Evolutionary conservation across 2,113 vertebrate species (phyloP), one percentile per base, ranked within the genome.

Genomic region (Raphicerus campestris): DNA sequence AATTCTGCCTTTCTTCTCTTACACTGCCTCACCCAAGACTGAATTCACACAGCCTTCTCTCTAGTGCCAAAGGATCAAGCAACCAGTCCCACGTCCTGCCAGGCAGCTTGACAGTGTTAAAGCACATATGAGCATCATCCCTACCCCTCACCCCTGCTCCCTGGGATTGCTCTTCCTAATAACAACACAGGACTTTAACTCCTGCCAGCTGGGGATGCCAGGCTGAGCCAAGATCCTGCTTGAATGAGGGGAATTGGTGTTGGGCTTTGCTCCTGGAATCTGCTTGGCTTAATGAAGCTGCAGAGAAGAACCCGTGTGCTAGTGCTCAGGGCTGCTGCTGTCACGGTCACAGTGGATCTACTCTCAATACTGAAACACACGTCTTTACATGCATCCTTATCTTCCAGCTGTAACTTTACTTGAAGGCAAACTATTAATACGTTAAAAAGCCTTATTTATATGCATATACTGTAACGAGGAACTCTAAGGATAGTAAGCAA

Each of bases 41-140:
- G 14, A 15, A 20, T 32, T 24, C 28, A 53, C 1, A 42, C 0
- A 56, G 30, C 39, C 16, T 80, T 77, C n/a, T 73, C 7, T 47
- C 6, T 0, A 70, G 13, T 58, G 35, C 24, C 49, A 22, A 61
- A 66, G 77, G 35, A 81, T 20, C 30, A 35, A 5, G 58, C 7
- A 16, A 32, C 3, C 22, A 45, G 55, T 28, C 39, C 51, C 35
- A 8, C 7, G 20, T 47, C 17, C 53, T 58, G 32, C 22, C 49
- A 82, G 61, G 32, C 20, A 55, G 53, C 45, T 3, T 16, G 26
- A 60, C 10, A 22, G 39, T n/a, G n/a, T 53, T 53, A 5, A 7
- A 55, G 13, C 1, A 6, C 13, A 35, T 7, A 35, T 3, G 13
- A 20, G 17, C 14, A 60, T 1, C 30, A 32, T 3, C 28, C 26